A percentile compares a stretch with the other conserved stretches of the same genome.
These are phyloP conservation scores for Entomobrya multifasciata DNA, from an alignment of 2,888 invertebrate genomes.

Conservation along the genomic window DNA sequence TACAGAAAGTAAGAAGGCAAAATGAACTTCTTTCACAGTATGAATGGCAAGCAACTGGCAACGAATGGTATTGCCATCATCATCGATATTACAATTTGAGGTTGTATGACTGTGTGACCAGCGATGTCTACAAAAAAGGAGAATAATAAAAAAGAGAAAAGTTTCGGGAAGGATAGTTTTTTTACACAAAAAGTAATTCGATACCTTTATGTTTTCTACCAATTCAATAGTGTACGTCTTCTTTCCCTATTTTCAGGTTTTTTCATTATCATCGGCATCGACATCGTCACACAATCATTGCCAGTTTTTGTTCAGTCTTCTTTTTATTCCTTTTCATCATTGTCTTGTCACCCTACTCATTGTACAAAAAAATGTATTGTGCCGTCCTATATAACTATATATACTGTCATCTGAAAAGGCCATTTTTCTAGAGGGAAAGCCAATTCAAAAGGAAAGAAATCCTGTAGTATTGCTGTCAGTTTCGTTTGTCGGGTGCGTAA, in stretches of 20 bases:
- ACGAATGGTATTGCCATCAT: background rate
- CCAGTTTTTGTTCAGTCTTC: constrained; percentile 20
- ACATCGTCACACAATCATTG: background rate
- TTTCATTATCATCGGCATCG: constrained; percentile 35
- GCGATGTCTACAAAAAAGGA: too few species aligned
- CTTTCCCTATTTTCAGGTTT: constrained; percentile 42
- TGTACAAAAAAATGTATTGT: background rate
- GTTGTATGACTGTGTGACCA: background rate
- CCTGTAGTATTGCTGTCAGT: constrained; percentile 27
- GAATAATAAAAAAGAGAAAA: background rate
- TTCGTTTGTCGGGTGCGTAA: too few species aligned
- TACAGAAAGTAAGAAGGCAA: background rate
- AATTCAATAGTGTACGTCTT: constrained; percentile 15
- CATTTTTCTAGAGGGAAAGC: constrained; percentile 7
- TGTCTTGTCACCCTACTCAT: constrained; percentile 51
- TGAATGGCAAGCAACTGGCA: constrained; percentile 33
- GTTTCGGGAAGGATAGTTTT: background rate
- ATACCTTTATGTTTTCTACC: constrained; percentile 38
- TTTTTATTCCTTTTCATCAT: constrained; percentile 42
- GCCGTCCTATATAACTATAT: background rate
- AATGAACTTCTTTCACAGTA: background rate
- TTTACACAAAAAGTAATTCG: constrained; percentile 52
- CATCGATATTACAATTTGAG: background rate
- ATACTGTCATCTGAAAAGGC: background rate
- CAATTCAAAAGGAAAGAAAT: constrained; percentile 32